A percentile compares a stretch with the other conserved stretches of the same genome.
These are phyloP conservation scores for Apotomis betuletana DNA, from an alignment of 2,888 invertebrate species.

Conservation along the genomic window DNA sequence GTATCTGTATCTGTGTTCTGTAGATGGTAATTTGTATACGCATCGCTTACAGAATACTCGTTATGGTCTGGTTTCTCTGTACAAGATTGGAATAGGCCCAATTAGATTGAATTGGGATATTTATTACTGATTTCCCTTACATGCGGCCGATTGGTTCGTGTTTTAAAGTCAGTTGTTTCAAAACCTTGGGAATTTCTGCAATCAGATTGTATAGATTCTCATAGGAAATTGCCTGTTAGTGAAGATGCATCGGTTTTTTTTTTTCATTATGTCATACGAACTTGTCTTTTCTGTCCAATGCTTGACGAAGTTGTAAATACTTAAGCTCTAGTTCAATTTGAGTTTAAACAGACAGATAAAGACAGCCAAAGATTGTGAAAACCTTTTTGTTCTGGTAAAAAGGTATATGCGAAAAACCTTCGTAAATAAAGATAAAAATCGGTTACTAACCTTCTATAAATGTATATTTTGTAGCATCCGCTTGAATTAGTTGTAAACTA, in stretches of 20 bases:
- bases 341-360: too few species aligned
- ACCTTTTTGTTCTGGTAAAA: too few species aligned
- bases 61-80: conserved; percentile 45
- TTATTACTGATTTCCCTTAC: conserved; percentile 39
- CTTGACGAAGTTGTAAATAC: too few species aligned
- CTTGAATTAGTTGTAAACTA: conserved; percentile 23
- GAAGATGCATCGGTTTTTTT: too few species aligned
- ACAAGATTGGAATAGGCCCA: conserved; percentile 37
- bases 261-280: too few species aligned
- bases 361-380: too few species aligned
- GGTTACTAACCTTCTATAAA: background rate
- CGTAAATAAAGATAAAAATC: too few species aligned
- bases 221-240: background rate
- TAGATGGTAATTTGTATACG: conserved; percentile 51
- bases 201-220: background rate
- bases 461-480: background rate
- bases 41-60: conserved; percentile 49
- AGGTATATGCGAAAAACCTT: too few species aligned
- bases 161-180: conserved; percentile 24
- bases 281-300: too few species aligned
- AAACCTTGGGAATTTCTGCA: background rate
- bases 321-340: too few species aligned
- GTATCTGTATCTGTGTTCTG: conserved; percentile 56
- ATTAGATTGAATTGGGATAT: conserved; percentile 41
- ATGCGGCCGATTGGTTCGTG: conserved; percentile 37